Conservation (phyloP, 1,140 invertebrate genomes). For the Zaprionus lachaisei region DNA sequence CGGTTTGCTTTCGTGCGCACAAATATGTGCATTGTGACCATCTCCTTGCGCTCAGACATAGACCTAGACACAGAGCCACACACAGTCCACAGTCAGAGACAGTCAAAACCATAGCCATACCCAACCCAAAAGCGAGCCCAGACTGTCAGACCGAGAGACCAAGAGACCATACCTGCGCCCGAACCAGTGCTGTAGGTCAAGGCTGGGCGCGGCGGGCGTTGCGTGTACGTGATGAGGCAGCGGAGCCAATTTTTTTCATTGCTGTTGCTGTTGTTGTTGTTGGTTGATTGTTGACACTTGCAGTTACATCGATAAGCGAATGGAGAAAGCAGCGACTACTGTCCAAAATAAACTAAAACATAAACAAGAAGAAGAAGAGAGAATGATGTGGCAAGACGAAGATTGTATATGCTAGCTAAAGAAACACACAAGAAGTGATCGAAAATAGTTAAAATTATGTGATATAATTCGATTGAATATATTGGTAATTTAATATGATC, state of each 20-base stretch:
- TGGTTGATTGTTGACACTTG: slow-evolving; percentile 44
- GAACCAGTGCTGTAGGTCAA: slow-evolving; percentile 78
- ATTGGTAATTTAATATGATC: no score
- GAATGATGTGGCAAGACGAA: neutral
- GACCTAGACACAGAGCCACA: neutral
- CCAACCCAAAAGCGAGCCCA: slow-evolving; percentile 9
- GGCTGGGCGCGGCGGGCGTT: slow-evolving; percentile 76
- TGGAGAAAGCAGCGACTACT: slow-evolving; percentile 44
- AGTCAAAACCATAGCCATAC: neutral
- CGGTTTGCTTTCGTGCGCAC: slow-evolving; percentile 11
- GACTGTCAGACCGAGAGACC: no score
- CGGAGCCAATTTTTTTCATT: slow-evolving; percentile 30
- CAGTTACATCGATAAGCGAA: slow-evolving; percentile 53
- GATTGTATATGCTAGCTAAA: neutral
- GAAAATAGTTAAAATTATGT: neutral
- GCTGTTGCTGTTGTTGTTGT: slow-evolving; percentile 25
- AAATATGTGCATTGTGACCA: slow-evolving; percentile 14
- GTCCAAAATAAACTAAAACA: slow-evolving; percentile 19
- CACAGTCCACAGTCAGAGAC: neutral
- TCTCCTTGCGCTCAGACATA: slow-evolving; percentile 7
- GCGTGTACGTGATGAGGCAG: slow-evolving; percentile 65
- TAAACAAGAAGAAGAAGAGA: neutral
- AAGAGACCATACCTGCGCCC: slow-evolving; percentile 23
- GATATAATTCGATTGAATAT: neutral
- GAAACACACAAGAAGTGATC: neutral